phyloP scores from a whole-genome alignment of 2,113 vertebrate species.

The Epinephelus lanceolatus region DNA sequence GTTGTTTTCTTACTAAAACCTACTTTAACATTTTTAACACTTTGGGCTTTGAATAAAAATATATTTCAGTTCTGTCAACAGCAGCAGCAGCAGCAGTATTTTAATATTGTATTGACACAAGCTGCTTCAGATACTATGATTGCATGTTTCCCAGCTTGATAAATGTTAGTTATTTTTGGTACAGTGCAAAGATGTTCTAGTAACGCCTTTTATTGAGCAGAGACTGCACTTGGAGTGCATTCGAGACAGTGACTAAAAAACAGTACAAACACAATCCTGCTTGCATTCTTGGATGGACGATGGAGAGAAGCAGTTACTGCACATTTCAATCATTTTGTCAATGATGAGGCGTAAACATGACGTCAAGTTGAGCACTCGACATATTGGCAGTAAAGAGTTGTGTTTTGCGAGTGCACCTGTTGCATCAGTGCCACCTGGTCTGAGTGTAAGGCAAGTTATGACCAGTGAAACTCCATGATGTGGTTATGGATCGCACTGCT shows the following conservation, averaged over 20 bases:
- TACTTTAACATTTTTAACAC: background rate
- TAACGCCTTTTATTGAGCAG: background rate
- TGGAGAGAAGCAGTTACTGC: background rate
- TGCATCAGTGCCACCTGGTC: background rate
- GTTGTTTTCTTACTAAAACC: background rate
- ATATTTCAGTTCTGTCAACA: background rate
- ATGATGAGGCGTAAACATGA: background rate
- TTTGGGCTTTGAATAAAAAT: background rate
- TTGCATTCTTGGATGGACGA: background rate
- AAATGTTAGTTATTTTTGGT: background rate
- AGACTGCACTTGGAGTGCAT: background rate
- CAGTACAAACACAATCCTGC: background rate
- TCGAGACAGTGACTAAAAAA: background rate
- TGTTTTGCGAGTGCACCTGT: background rate
- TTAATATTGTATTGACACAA: background rate
- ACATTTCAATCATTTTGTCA: background rate
- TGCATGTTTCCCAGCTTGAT: background rate
- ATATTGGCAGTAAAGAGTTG: background rate
- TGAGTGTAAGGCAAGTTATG: conserved; percentile 13
- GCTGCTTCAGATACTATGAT: background rate
- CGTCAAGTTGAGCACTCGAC: background rate
- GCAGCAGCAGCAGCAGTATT: conserved; percentile 15
- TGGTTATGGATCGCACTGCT: no score
- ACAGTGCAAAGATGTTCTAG: conserved; percentile 16
- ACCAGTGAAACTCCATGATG: background rate